Evolutionary conservation across 1,140 invertebrate genomes (phyloP).

Genomic region (Hylaeus anthracinus): DNA sequence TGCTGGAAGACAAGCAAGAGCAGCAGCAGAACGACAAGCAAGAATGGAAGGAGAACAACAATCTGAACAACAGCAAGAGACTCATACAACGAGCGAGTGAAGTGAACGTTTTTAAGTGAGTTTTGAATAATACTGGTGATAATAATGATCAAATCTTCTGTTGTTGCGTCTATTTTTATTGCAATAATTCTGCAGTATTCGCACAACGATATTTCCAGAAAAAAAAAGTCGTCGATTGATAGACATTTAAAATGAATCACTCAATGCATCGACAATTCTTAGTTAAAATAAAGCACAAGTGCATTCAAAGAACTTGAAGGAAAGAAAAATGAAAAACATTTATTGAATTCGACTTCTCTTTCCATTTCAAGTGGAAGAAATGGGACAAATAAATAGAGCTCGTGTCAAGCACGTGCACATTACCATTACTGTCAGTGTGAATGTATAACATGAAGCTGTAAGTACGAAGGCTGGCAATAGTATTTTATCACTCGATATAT

Average conservation of each 20-base stretch:
- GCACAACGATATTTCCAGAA: slow-evolving; percentile 51
- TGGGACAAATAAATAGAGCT: slow-evolving; percentile 24
- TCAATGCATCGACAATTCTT: slow-evolving; percentile 27
- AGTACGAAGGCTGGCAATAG: slow-evolving; percentile 69
- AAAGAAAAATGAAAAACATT: slow-evolving; percentile 21
- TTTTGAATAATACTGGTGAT: slow-evolving; percentile 24
- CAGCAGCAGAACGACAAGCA: slow-evolving; percentile 78
- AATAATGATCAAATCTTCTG: slow-evolving; percentile 37
- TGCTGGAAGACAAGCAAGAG: slow-evolving; percentile 78
- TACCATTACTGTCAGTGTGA: slow-evolving; percentile 51
- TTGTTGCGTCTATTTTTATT: slow-evolving; percentile 44
- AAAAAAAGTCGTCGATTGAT: slow-evolving; percentile 25
- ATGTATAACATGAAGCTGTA: slow-evolving; percentile 46
- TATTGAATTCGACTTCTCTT: slow-evolving; percentile 37
- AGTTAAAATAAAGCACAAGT: slow-evolving; percentile 56
- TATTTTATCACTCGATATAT: slow-evolving; percentile 77
- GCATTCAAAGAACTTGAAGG: slow-evolving; percentile 35
- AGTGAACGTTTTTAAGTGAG: slow-evolving; percentile 36
- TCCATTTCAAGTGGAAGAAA: slow-evolving; percentile 26
- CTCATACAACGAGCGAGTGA: slow-evolving; percentile 72
- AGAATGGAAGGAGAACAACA: slow-evolving; percentile 76
- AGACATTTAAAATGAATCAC: slow-evolving; percentile 37
- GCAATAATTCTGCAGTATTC: slow-evolving; percentile 49
- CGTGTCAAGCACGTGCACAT: slow-evolving; percentile 29
- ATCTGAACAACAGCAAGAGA: slow-evolving; percentile 66